Base-by-base conservation (phyloP, 2,888 invertebrate genomes). In the Himalopsyche anomala region DNA sequence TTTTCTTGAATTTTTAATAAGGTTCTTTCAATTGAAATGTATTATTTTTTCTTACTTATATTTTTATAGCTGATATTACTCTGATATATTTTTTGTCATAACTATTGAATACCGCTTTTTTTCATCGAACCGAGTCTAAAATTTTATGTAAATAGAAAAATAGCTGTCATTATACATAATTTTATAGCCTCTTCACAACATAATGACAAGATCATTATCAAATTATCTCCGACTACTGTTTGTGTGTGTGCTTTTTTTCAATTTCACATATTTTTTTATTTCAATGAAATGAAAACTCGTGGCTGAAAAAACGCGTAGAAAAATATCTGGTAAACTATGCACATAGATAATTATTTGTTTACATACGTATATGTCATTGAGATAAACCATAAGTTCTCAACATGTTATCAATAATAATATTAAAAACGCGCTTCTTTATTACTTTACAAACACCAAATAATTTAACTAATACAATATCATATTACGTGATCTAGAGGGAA, bases 261-360 rank as follows among this genome's bases (percentile, higher is more conserved):
- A 74, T 74, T 74, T 74, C 74, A 74, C 12, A 15, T 5, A 4
- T 51, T 15, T 74, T 74, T 74, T 74, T 74, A 74, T 74, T 74
- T 74, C 74, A 74, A 74, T 74, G 12, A 74, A 38, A 74, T 74
- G 74, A 74, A 74, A 36, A 74, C 74, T 74, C 74, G 74, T 74
- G 74, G 9, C 36, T 74, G 74, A 74, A 74, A 74, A 74, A 12
- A 9, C 36, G 74, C 12, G 15, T 38, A 12, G 19, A 36, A 74
- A 74, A 74, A 74, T 38, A 74, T 74, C 5, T 11, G 11, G 11
- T 12, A 38, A 74, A 15, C 0, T 74, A 74, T 74, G 11, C n/a
- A 11, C n/a, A 4, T 74, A 36, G 19, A 36, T 36, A 74, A 36
- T 36, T 74, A 74, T 36, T 12, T 74, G 4, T 36, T 38, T 38